Evolutionary conservation across 2,888 invertebrate species (phyloP).

Genomic region (Subacronicta megacephala): DNA sequence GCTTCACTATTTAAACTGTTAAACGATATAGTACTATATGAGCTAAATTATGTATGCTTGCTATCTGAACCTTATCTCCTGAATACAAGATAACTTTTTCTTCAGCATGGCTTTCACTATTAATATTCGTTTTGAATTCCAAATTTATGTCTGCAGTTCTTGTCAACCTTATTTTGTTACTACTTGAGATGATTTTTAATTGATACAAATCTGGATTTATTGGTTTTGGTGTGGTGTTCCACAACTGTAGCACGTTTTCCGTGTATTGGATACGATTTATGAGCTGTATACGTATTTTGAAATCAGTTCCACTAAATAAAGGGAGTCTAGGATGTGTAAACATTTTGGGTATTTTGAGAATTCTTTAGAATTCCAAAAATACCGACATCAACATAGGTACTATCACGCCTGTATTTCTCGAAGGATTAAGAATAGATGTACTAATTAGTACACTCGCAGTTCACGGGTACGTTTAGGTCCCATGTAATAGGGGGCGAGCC

Average conservation of each 20-base stretch:
- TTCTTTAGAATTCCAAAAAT: too few species aligned
- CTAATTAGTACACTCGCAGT: too few species aligned
- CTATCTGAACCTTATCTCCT: not conserved
- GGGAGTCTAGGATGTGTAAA: too few species aligned
- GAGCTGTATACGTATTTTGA: conserved; percentile 48
- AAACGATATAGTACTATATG: conserved; percentile 8
- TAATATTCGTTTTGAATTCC: conserved; percentile 1
- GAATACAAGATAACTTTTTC: conserved; percentile 6
- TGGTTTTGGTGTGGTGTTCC: conserved; percentile 23
- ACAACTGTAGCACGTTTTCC: conserved; percentile 41
- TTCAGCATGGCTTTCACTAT: conserved; percentile 4
- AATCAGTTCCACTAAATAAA: conserved; percentile 56
- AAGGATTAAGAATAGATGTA: too few species aligned
- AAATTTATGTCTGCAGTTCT: conserved; percentile 11
- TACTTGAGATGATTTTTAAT: not conserved
- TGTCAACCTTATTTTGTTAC: not conserved
- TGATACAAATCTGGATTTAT: not conserved
- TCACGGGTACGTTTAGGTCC: too few species aligned
- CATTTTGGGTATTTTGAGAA: too few species aligned
- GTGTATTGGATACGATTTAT: conserved; percentile 50
- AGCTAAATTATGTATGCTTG: not conserved
- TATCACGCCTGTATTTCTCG: too few species aligned
- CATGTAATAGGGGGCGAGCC: too few species aligned
- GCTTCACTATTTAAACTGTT: conserved; percentile 18
- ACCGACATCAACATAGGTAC: too few species aligned